A percentile compares a stretch with the other conserved stretches of the same genome.
These are phyloP conservation scores for Hirtodrosophila trivittata DNA, from an alignment of 2,888 invertebrate species.

Conservation along the genomic window DNA sequence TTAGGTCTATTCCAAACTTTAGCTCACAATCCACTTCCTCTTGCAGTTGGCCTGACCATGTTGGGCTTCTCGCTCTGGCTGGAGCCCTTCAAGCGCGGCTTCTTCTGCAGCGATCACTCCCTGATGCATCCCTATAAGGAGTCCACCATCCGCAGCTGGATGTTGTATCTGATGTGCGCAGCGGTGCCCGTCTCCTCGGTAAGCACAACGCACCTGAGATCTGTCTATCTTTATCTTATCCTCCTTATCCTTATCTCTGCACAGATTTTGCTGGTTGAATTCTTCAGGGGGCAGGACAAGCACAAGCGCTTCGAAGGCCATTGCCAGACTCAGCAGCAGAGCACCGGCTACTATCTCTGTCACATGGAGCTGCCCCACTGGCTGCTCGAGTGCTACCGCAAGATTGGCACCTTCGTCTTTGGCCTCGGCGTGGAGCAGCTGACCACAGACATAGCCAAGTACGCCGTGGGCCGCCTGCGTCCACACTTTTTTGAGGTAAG, in stretches of 20 bases:
- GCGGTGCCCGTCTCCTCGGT: constrained; percentile 90
- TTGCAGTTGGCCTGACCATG: constrained; percentile 90
- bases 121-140: constrained; percentile 93
- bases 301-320: constrained; percentile 14
- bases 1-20: too few relatives aligned
- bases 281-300: constrained; percentile 82
- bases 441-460: constrained; percentile 96
- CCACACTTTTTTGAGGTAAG: constrained; percentile 95
- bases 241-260: too few relatives aligned
- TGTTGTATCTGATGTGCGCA: constrained; percentile 91
- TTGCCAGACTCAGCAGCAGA: constrained; percentile 79
- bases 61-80: constrained; percentile 89
- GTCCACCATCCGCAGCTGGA: constrained; percentile 91
- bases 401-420: constrained; percentile 92
- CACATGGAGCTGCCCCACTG: constrained; percentile 87
- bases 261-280: constrained; percentile 90
- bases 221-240: too few relatives aligned
- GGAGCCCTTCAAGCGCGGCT: constrained; percentile 92
- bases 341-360: constrained; percentile 85
- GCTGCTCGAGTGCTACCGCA: constrained; percentile 89
- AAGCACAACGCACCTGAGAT: constrained; percentile 84
- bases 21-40: too few relatives aligned
- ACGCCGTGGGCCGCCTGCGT: constrained; percentile 94
- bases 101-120: constrained; percentile 97
- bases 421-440: constrained; percentile 93